Evolutionary conservation across 2,797 vertebrate species (phyloP), one percentile per base, ranked within the genome.

Genomic region (Scyliorhinus canicula): DNA sequence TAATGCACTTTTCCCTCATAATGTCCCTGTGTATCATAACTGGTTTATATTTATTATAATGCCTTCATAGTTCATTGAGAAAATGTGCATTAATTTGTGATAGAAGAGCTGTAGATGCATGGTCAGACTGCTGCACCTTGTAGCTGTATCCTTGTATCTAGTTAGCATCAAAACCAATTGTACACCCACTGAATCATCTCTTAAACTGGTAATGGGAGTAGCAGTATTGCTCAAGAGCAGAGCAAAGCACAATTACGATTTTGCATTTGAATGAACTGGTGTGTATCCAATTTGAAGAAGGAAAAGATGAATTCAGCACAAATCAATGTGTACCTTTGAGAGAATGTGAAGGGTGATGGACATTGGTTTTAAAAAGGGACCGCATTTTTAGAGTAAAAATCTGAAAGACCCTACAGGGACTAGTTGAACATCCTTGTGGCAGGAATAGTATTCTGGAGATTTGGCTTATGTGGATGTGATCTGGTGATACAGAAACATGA

Each of bases 191-290:
- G 67, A 94, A 63, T 91, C 40, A n/a, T 91, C 88, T 91, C 40
- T 60, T 65, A 44, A 65, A 69, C 65, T 71, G 65, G 52, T 94
- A 94, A 69, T 94, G 93, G 93, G 47, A 94, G 67, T 94, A 55
- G 93, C 93, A 94, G 93, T 95, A 95, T 96, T 95, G 95, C 95
- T 40, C 95, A 95, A 95, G 86, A 86, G 95, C 95, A 95, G 95
- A 96, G 96, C 96, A 97, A 97, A 97, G 97, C 97, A 97, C 97
- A 97, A 96, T 95, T 95, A 0, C 96, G 96, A 95, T 96, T 93
- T 79, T 95, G 77, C 95, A 94, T 74, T 93, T 69, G 93, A 94
- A 52, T 94, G 67, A 74, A 94, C 67, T 94, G 26, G 16, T 52
- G 47, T 94, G n/a, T 44, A 44, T 28, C 60, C 88, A 40, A 40